phyloP scores from a whole-genome alignment of 1,140 invertebrate genomes.

The Drosophila suzukii region DNA sequence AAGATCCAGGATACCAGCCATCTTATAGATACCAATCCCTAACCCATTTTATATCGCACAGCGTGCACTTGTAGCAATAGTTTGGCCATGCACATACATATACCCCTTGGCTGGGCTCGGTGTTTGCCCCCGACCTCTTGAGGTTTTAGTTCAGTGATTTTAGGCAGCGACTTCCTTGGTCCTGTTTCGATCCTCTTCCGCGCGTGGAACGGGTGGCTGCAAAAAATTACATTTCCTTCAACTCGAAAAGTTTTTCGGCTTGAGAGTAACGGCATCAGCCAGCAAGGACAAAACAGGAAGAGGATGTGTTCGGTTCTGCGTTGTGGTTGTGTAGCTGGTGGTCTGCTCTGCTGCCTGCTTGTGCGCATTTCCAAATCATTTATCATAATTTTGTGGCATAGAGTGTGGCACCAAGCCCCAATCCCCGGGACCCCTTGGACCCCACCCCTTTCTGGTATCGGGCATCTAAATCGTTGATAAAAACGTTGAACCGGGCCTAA shows the following conservation, averaged over 20 bases:
- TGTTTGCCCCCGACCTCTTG: constrained; percentile 45
- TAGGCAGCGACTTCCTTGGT: constrained; percentile 70
- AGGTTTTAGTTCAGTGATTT: constrained; percentile 80
- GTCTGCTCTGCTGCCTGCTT: constrained; percentile 61
- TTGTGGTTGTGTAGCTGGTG: constrained; percentile 63
- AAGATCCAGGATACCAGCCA: constrained; percentile 12
- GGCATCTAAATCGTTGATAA: constrained; percentile 68
- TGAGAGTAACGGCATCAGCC: constrained; percentile 35
- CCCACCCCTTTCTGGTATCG: not conserved
- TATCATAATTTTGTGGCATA: constrained; percentile 82
- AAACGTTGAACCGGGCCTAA: constrained; percentile 78
- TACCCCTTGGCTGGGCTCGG: constrained; percentile 11
- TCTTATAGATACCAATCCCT: too few relatives aligned
- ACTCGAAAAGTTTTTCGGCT: constrained; percentile 76
- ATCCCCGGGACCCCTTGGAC: not conserved
- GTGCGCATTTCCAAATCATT: constrained; percentile 81
- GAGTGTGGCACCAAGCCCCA: constrained; percentile 23
- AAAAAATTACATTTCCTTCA: constrained; percentile 82
- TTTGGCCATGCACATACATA: constrained; percentile 37
- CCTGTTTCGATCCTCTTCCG: constrained; percentile 54
- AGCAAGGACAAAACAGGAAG: constrained; percentile 66
- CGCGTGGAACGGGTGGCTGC: constrained; percentile 27
- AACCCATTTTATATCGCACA: constrained; percentile 38
- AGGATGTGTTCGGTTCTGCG: constrained; percentile 81
- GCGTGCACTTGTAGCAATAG: constrained; percentile 68